phyloP scores from a whole-genome alignment of 37 sponge, comb jelly and placozoan genomes.

The Chondrilla cf. caribensis region DNA sequence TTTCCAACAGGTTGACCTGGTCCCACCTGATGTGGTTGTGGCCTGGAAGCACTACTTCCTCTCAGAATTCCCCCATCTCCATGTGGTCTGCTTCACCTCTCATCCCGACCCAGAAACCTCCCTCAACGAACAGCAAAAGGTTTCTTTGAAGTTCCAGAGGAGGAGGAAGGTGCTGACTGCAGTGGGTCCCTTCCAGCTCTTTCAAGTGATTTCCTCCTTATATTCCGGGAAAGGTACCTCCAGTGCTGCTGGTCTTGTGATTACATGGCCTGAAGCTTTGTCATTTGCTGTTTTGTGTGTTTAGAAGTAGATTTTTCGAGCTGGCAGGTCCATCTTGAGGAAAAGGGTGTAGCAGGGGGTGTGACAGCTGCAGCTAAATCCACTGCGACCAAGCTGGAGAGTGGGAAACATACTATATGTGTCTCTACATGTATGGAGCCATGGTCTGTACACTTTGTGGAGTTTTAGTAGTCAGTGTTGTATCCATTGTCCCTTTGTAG shows the following conservation, averaged over 20 bases:
- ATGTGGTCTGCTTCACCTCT: slow-evolving; percentile 91
- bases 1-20: slow-evolving; percentile 90
- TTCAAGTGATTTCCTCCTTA: slow-evolving; percentile 44
- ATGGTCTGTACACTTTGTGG: too few species aligned
- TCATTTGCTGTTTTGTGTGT: too few species aligned
- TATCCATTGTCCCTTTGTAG: too few species aligned
- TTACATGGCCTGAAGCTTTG: too few species aligned
- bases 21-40: slow-evolving; percentile 86
- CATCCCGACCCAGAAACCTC: slow-evolving; percentile 63
- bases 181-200: slow-evolving; percentile 64
- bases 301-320: too few species aligned
- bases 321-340: too few species aligned
- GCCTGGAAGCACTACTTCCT: slow-evolving; percentile 95
- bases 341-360: background rate
- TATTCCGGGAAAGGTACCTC: slow-evolving; percentile 48
- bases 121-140: slow-evolving; percentile 24
- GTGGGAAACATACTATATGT: too few species aligned
- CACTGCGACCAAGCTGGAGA: too few species aligned
- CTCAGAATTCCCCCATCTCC: slow-evolving; percentile 66
- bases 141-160: slow-evolving; percentile 35
- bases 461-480: too few species aligned
- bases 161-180: slow-evolving; percentile 44
- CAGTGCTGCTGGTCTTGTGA: background rate
- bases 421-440: too few species aligned
- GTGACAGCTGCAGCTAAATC: too few species aligned